These are phyloP conservation scores for Hoplodrina blanda DNA, from an alignment of 2,888 invertebrate genomes.

Conservation along the genomic window DNA sequence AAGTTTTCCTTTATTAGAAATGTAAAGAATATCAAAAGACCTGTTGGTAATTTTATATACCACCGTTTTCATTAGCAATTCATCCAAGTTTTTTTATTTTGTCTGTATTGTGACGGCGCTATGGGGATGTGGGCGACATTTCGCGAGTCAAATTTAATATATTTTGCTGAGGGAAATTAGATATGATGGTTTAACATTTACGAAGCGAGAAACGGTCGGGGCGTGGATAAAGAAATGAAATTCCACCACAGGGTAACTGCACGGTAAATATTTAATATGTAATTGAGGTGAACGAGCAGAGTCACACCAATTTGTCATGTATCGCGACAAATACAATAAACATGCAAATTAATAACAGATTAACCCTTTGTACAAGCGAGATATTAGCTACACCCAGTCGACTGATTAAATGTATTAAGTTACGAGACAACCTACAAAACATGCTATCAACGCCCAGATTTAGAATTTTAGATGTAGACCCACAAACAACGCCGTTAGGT, in stretches of 20 bases:
- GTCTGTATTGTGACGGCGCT: conserved; percentile 69
- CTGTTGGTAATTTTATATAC: conserved; percentile 79
- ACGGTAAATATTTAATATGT: conserved; percentile 54
- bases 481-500: conserved; percentile 59
- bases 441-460: conserved; percentile 60
- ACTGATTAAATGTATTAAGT: conserved; percentile 43
- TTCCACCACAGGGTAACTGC: conserved; percentile 63
- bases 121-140: conserved; percentile 63
- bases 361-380: conserved; percentile 40
- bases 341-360: conserved; percentile 55
- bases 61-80: conserved; percentile 83
- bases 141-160: conserved; percentile 78
- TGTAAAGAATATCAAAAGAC: conserved; percentile 79
- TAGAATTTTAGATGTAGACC: conserved; percentile 47
- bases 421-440: conserved; percentile 45
- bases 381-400: conserved; percentile 46
- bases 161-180: conserved; percentile 72
- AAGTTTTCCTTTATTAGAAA: conserved; percentile 84
- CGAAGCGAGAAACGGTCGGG: conserved; percentile 64
- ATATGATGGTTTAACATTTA: conserved; percentile 72
- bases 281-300: conserved; percentile 48
- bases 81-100: conserved; percentile 78
- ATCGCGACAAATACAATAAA: conserved; percentile 45
- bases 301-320: conserved; percentile 43
- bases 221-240: conserved; percentile 65